Percentiles rank a stretch among this genome's conserved stretches.
phyloP scores from a whole-genome alignment of 2,888 invertebrate species.

The Chalcosyrphus nemorum region DNA sequence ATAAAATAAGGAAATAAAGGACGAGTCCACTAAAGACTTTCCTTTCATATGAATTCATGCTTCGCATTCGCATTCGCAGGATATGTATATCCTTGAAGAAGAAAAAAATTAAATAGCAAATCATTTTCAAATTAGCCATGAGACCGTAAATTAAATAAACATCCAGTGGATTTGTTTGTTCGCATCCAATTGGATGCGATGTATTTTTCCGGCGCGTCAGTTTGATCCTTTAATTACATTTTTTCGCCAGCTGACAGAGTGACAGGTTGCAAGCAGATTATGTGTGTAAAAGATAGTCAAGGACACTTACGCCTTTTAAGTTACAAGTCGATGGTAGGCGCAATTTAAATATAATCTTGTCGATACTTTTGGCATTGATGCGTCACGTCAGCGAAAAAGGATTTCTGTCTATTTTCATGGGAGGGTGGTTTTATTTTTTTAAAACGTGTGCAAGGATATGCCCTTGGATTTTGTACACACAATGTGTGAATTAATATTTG shows the following conservation, averaged over 20 bases:
- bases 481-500: neutral
- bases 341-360: neutral
- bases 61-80: too few relatives aligned
- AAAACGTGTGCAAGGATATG: neutral
- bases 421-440: neutral
- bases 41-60: neutral
- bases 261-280: conserved; percentile 6
- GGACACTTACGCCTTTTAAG: neutral
- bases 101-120: neutral
- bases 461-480: neutral
- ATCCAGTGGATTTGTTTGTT: neutral
- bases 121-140: neutral
- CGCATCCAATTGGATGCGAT: neutral
- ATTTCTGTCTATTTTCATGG: neutral
- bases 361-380: neutral
- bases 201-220: neutral
- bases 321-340: neutral
- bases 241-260: neutral
- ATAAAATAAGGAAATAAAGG: neutral
- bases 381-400: too few relatives aligned
- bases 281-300: neutral
- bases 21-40: neutral
- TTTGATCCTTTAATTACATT: conserved; percentile 18
- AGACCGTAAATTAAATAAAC: neutral
- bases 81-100: neutral